Base-by-base conservation (phyloP, 2,888 invertebrate genomes). In the Nesidiocoris tenuis region DNA sequence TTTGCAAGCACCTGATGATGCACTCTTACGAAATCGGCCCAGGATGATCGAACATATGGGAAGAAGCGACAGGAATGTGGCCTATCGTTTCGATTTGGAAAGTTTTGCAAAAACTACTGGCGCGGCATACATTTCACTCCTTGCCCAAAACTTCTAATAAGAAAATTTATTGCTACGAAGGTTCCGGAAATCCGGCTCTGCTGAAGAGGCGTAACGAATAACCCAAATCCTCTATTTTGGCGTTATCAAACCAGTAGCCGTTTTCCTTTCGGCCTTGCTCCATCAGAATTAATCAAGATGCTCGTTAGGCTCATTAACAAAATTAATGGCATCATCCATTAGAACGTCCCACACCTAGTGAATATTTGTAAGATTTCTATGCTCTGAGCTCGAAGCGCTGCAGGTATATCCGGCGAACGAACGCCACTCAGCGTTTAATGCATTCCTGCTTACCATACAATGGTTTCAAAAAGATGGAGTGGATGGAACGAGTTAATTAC, bases 361-460 rank as follows among this genome's bases (percentile, higher is more conserved):
- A 39, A n/a, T n/a, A n/a, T 39, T 39, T 12, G 3, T 39, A 3
- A 39, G 39, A 39, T 12, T 39, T 39, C 3, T 12, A 39, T 39
- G 39, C 39, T 3, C 12, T 39, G 5, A 39, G 39, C 39, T 3
- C 12, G 3, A 3, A 39, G 12, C 39, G 39, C 39, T 39, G 39
- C 39, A 12, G 39, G 39, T 39, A 39, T 39, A 39, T 39, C 39
- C 39, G 39, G 39, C 12, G 12, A 39, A 39, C 3, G 39, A 39
- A 39, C 39, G 39, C 39, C 39, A 39, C 3, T 7, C 39, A 39
- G 12, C 39, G 5, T 39, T 39, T 39, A 39, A 39, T 39, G 39
- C 12, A 39, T 7, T 39, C 39, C 67, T 67, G 56, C n/a, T 67
- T 67, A 56, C 19, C 67, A 67, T 67, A 67, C 67, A 67, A 67